Evolutionary conservation across 2,888 invertebrate genomes (phyloP).

Genomic region (Cerastis rubricosa): DNA sequence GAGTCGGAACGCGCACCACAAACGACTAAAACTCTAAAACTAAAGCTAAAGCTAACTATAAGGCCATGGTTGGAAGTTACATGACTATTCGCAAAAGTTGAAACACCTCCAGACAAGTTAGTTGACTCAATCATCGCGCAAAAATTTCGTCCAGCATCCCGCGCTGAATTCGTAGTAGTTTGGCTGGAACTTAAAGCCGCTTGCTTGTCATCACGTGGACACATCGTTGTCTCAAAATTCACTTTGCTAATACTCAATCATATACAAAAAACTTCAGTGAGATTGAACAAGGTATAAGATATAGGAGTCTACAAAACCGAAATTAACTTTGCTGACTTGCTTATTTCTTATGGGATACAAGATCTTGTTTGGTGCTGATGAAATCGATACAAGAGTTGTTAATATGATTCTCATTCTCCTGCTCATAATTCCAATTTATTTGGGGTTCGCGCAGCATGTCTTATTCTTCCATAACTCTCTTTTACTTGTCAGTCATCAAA

Average conservation of each 20-base stretch:
- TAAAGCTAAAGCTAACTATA: too few species aligned
- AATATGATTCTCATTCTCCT: not conserved
- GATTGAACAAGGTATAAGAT: not conserved
- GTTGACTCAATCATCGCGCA: not conserved
- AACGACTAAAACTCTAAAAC: too few species aligned
- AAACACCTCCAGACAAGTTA: not conserved
- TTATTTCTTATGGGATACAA: not conserved
- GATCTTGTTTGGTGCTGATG: not conserved
- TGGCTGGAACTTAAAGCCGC: not conserved
- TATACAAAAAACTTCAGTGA: not conserved
- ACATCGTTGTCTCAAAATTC: not conserved
- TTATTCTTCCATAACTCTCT: too few species aligned
- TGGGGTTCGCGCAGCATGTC: too few species aligned
- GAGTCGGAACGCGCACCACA: too few species aligned
- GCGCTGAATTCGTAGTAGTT: not conserved
- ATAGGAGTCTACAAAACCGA: not conserved
- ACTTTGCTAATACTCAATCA: not conserved
- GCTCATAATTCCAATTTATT: too few species aligned
- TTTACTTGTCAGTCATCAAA: too few species aligned
- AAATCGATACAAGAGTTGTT: not conserved
- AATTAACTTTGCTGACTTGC: constrained; percentile 5
- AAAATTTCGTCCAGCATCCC: not conserved
- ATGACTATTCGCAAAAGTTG: not conserved
- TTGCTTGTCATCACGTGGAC: not conserved
- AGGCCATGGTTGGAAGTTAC: too few species aligned